Base-by-base conservation (phyloP, 2,113 vertebrate genomes). In the Saimiri boliviensis region DNA sequence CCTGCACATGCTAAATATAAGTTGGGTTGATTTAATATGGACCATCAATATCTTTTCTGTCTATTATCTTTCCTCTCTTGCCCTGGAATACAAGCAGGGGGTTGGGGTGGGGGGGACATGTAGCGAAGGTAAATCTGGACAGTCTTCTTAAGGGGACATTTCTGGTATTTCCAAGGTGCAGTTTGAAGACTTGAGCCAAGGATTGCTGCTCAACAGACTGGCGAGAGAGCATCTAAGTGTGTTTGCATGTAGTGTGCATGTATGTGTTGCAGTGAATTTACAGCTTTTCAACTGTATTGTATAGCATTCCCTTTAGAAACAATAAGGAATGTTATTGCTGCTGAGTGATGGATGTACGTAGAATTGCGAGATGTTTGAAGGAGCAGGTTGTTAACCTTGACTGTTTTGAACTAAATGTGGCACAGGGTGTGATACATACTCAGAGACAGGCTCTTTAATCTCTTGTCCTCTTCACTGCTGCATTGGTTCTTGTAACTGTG, bases 401-500 rank as follows among this genome's bases (percentile, higher is more conserved):
- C 47, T 45, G 11, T 80, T 73, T 16, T 30, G 60, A 58, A 89
- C 80, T 95, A 70, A 92, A 70, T 42, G 20, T 73, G 37, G 20
- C 66, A 1, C 20, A 74, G 68, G 40, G 35, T 74, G 0, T 76
- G 56, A 66, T 45, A 60, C 8, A 2, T 42, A 35, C 42, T 68
- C 47, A 45, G 58, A 96, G 82, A 58, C 58, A 66, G 49, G 11
- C 66, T 37, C 45, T 40, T 84, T 93, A 89, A 82, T 85, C 86
- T 92, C 74, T 89, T 79, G 25, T 30, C 32, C 58, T 32, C 12
- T 70, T 91, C 76, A 88, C 1, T 13, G 52, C n/a, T 16, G 49
- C 14, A 45, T 32, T 85, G 56, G 47, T 92, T 82, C 73, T 52
- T 63, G 13, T 81, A 88, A 66, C n/a, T 80, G 8, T 58, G 58